These are phyloP conservation scores for Lacerta viridis DNA, from an alignment of 2,797 vertebrate species.

Conservation along the genomic window DNA sequence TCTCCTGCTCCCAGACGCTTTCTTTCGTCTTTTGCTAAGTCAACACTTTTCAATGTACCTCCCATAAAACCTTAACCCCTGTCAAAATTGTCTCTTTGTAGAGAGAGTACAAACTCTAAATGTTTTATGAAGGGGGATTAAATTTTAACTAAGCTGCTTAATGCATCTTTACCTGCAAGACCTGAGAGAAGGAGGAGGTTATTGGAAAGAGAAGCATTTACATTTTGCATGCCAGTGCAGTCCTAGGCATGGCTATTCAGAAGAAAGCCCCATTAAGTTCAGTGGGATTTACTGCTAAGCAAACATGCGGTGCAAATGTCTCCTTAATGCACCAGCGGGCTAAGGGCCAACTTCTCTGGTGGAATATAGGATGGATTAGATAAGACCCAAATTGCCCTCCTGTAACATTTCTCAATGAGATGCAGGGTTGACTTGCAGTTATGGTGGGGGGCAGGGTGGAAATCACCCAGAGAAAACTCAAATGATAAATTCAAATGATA, in stretches of 20 bases:
- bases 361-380: too few relatives aligned
- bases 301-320: not conserved
- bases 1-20: fast-evolving
- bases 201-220: conserved; percentile 1
- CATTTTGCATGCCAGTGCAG: not conserved
- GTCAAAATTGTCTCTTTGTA: conserved; percentile 21
- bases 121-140: conserved; percentile 50
- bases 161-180: conserved; percentile 23
- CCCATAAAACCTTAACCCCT: not conserved
- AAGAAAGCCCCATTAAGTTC: not conserved
- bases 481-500: too few relatives aligned
- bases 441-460: too few relatives aligned
- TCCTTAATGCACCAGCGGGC: not conserved
- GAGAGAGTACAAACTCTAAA: not conserved
- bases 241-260: too few relatives aligned
- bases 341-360: not conserved
- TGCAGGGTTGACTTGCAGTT: too few relatives aligned
- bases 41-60: not conserved
- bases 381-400: too few relatives aligned
- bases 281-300: not conserved
- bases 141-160: conserved; percentile 52
- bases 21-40: not conserved
- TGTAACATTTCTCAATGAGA: too few relatives aligned
- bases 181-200: conserved; percentile 12
- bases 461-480: too few relatives aligned